phyloP scores from a whole-genome alignment of 2,888 invertebrate genomes.

The Ophion costatus region DNA sequence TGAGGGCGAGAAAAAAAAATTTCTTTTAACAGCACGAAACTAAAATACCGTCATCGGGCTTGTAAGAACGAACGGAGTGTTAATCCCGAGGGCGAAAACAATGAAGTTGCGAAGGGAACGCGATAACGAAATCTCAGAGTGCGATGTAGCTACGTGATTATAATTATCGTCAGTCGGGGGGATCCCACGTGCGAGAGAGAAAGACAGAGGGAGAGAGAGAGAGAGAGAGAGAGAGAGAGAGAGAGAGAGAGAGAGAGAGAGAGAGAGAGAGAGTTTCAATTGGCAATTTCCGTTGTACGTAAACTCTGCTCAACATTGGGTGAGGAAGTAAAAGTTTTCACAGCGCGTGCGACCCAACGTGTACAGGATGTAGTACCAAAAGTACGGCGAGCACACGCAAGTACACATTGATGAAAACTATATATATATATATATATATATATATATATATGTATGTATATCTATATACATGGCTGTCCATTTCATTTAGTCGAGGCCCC shows the following conservation, averaged over 20 bases:
- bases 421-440: too few species aligned
- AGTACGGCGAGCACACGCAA: slow-evolving; percentile 19
- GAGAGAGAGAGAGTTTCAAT: slow-evolving; percentile 51
- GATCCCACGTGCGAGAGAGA: not conserved
- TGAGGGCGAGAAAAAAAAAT: not conserved
- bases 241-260: not conserved
- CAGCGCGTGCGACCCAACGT: slow-evolving; percentile 7
- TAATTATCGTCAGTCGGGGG: slow-evolving; percentile 52
- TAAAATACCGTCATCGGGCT: not conserved
- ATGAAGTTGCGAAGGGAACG: slow-evolving; percentile 25
- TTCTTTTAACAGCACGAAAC: not conserved
- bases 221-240: not conserved
- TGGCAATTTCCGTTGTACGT: slow-evolving; percentile 60
- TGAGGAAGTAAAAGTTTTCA: slow-evolving; percentile 39
- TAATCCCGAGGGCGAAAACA: slow-evolving; percentile 26
- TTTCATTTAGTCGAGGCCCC: not conserved
- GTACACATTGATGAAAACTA: not conserved
- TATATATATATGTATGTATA: too few species aligned
- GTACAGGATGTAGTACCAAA: slow-evolving; percentile 31
- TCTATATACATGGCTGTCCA: not conserved
- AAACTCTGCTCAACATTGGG: slow-evolving; percentile 11
- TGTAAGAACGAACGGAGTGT: not conserved
- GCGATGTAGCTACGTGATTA: slow-evolving; percentile 32
- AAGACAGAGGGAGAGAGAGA: slow-evolving; percentile 5
- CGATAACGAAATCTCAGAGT: slow-evolving; percentile 41